phyloP scores from a whole-genome alignment of 2,113 vertebrate genomes.

The Catharus bicknelli region DNA sequence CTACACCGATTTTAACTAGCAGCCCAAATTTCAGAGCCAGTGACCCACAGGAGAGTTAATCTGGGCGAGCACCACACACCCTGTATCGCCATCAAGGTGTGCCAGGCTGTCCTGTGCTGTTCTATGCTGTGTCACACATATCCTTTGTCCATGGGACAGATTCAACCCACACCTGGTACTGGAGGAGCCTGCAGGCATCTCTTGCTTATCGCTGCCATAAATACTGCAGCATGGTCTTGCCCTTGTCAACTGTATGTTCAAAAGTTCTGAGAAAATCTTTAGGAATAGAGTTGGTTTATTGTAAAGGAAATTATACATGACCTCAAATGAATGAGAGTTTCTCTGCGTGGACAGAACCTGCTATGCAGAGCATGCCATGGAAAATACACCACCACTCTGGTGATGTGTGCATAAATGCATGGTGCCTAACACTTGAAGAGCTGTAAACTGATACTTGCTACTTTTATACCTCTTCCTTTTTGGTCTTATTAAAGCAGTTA shows the following conservation, averaged over 20 bases:
- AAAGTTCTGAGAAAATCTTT: neutral
- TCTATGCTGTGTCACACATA: neutral
- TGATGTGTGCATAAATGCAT: fast-evolving
- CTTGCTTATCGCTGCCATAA: fast-evolving
- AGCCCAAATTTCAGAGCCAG: fast-evolving
- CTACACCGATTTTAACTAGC: neutral
- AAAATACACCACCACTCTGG: neutral
- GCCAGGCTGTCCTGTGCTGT: fast-evolving
- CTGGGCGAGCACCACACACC: fast-evolving
- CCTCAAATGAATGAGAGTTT: neutral
- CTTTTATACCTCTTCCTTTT: neutral
- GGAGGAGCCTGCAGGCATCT: neutral
- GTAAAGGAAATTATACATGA: neutral
- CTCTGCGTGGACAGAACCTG: neutral
- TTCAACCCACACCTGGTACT: fast-evolving
- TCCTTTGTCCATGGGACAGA: fast-evolving
- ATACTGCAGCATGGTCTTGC: fast-evolving
- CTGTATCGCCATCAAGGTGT: fast-evolving
- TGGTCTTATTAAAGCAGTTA: neutral
- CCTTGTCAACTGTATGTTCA: neutral
- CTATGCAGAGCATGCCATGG: fast-evolving
- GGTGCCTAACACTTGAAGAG: neutral
- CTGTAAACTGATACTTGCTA: neutral
- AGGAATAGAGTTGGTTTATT: neutral
- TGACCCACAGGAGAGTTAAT: neutral